phyloP scores from a whole-genome alignment of 2,113 vertebrate species.

The Guaruba guarouba region DNA sequence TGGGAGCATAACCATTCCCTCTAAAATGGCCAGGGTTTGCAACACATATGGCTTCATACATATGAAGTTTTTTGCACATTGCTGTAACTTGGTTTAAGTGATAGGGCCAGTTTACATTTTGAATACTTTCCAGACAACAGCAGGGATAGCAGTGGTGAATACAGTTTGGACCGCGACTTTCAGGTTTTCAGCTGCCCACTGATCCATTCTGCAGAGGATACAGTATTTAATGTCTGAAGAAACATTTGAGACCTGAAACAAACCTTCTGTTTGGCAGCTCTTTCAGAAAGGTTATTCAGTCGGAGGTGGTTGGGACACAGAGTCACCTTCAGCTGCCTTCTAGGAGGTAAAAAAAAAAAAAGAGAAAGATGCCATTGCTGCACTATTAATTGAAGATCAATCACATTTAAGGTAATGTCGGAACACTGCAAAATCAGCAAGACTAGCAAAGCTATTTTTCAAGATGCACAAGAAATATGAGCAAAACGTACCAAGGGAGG shows the following conservation, averaged over 20 bases:
- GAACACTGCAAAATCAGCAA: not conserved
- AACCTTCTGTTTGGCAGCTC: slow-evolving; percentile 69
- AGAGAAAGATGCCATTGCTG: not conserved
- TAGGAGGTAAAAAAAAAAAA: not conserved
- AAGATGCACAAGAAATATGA: not conserved
- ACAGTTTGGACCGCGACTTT: not conserved
- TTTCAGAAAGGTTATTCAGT: slow-evolving; percentile 60
- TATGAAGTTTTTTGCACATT: not conserved
- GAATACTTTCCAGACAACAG: slow-evolving; percentile 29
- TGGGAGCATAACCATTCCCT: slow-evolving; percentile 23
- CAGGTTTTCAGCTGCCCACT: not conserved
- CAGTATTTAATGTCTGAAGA: not conserved
- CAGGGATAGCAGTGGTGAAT: not conserved
- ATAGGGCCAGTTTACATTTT: not conserved
- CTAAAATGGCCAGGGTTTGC: slow-evolving; percentile 20
- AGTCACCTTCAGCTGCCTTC: slow-evolving; percentile 17
- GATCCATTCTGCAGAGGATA: not conserved
- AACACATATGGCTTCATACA: not conserved
- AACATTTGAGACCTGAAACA: slow-evolving; percentile 5
- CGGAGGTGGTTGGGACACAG: not conserved
- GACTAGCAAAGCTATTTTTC: slow-evolving; percentile 2
- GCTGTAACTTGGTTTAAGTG: not conserved
- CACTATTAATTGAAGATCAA: not conserved
- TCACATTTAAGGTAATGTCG: not conserved
- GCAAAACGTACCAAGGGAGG: not conserved